Evolutionary conservation across 1,140 invertebrate species (phyloP).

Genomic region (Glossosoma conforme): DNA sequence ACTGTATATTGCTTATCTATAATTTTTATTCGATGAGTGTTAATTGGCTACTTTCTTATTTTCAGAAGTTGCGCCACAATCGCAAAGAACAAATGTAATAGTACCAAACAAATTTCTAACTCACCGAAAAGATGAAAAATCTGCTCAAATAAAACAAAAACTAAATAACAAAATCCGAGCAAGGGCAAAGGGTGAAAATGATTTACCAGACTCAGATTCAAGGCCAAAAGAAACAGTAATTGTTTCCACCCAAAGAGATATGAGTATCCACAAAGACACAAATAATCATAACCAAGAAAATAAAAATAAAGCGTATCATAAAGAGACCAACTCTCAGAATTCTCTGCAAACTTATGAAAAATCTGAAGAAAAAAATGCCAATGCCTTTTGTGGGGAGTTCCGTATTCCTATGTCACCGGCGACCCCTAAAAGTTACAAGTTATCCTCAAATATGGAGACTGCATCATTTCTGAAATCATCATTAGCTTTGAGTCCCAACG

Average conservation of each 20-base stretch:
- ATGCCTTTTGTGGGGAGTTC: constrained; percentile 3
- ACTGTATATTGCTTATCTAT: too few relatives aligned
- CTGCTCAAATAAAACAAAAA: not conserved
- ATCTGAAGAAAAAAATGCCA: constrained; percentile 7
- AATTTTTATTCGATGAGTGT: too few relatives aligned
- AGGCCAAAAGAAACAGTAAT: not conserved
- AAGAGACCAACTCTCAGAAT: not conserved
- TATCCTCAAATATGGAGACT: constrained; percentile 41
- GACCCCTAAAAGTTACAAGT: constrained; percentile 15
- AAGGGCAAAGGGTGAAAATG: too few relatives aligned
- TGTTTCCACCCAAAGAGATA: not conserved
- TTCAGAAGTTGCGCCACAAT: not conserved
- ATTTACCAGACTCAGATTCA: too few relatives aligned
- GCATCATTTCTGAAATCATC: constrained; percentile 42
- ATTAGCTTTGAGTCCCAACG: constrained; percentile 39
- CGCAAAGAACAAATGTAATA: too few relatives aligned
- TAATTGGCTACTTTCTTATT: too few relatives aligned
- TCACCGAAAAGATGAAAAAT: not conserved
- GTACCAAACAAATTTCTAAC: not conserved
- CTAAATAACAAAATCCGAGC: constrained; percentile 1
- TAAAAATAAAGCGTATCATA: not conserved
- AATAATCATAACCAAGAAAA: not conserved
- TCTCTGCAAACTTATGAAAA: not conserved
- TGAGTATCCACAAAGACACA: not conserved
- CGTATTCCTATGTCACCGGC: not conserved